Conservation (phyloP, 1,140 invertebrate species). For the Drosophila eugracilis region DNA sequence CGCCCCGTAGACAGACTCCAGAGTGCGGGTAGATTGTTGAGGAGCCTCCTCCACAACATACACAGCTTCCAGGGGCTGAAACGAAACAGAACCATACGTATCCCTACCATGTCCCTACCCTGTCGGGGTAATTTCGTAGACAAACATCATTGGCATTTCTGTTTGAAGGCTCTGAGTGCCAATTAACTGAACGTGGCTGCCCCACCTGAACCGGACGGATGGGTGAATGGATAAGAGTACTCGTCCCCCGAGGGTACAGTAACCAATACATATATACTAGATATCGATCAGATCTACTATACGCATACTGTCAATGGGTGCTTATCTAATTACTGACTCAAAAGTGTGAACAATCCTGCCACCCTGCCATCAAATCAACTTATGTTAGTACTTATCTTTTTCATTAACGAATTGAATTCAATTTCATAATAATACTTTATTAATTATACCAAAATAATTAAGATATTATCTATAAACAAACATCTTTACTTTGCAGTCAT, state of each 20-base stretch:
- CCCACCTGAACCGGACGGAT: conserved; percentile 26
- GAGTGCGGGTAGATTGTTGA: not conserved
- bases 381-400: too few species aligned
- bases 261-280: not conserved
- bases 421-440: too few species aligned
- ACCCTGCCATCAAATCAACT: not conserved
- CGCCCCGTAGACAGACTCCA: conserved; percentile 7
- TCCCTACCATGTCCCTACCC: conserved; percentile 6
- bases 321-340: conserved; percentile 13
- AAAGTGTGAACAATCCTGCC: not conserved
- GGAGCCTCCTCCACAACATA: not conserved
- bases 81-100: conserved; percentile 3
- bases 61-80: conserved; percentile 3
- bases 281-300: conserved; percentile 22
- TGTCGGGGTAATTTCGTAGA: conserved; percentile 42
- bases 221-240: conserved; percentile 4
- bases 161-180: conserved; percentile 54
- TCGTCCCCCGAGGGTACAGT: not conserved
- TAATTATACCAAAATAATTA: conserved; percentile 7
- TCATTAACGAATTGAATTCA: too few species aligned
- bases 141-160: conserved; percentile 60
- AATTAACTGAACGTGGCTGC: conserved; percentile 55
- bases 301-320: conserved; percentile 1
- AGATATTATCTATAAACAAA: not conserved
- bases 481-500: conserved; percentile 25